A percentile compares a stretch with the other conserved stretches of the same genome.
phyloP scores from a whole-genome alignment of 2,888 invertebrate species.

The Pseudoips prasinana region DNA sequence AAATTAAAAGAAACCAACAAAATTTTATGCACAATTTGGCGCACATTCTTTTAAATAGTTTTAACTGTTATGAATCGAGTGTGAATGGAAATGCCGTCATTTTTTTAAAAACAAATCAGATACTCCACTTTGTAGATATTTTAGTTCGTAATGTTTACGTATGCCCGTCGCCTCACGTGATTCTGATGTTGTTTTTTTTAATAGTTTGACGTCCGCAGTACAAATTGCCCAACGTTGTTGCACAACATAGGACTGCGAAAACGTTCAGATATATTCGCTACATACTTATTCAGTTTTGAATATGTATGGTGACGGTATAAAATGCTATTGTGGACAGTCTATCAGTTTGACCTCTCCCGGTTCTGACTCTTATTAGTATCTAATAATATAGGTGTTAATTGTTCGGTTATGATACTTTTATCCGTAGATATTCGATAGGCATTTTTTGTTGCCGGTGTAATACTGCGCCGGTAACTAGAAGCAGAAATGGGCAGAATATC shows the following conservation, averaged over 20 bases:
- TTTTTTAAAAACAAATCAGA: conserved; percentile 1
- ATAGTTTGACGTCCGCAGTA: conserved; percentile 42
- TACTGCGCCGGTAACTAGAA: too few relatives aligned
- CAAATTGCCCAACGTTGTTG: conserved; percentile 46
- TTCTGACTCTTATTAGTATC: too few relatives aligned
- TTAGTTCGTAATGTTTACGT: conserved; percentile 49
- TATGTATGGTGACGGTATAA: too few relatives aligned
- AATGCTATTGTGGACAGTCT: too few relatives aligned
- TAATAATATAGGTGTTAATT: too few relatives aligned
- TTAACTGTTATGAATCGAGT: conserved; percentile 16
- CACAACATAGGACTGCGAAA: conserved; percentile 34
- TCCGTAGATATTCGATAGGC: too few relatives aligned
- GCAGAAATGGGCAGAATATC: too few relatives aligned
- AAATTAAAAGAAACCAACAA: conserved; percentile 4
- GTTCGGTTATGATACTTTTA: too few relatives aligned
- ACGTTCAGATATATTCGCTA: too few relatives aligned
- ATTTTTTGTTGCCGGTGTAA: too few relatives aligned
- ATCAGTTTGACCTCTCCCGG: too few relatives aligned
- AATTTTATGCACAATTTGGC: conserved; percentile 16
- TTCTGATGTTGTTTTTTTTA: conserved; percentile 39
- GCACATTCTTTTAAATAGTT: conserved; percentile 17
- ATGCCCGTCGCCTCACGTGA: conserved; percentile 54
- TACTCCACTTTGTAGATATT: conserved; percentile 30
- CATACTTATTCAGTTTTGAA: too few relatives aligned
- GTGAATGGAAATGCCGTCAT: conserved; percentile 31